Conservation (phyloP, 2,888 invertebrate genomes). For the Philereme transversata region DNA sequence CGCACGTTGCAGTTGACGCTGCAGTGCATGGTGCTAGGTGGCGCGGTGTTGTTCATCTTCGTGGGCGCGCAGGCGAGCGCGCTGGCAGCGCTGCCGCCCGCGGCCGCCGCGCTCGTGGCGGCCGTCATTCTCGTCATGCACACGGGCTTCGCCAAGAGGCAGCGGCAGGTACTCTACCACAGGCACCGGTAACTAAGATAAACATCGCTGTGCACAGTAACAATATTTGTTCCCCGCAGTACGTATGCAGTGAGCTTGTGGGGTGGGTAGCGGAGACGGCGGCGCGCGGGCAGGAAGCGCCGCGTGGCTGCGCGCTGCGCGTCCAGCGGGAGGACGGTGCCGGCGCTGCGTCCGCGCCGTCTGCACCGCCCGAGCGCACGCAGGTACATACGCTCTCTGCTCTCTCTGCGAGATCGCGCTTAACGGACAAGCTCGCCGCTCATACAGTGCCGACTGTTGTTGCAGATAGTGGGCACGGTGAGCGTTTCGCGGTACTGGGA, state of each 20-base stretch:
- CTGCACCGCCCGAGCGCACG: no score
- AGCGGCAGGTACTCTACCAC: background rate
- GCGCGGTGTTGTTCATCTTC: slow-evolving; percentile 88
- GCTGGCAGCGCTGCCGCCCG: slow-evolving; percentile 45
- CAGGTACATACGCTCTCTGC: no score
- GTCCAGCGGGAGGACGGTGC: slow-evolving; percentile 12
- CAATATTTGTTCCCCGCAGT: no score
- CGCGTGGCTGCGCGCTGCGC: slow-evolving; percentile 21
- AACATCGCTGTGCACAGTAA: no score
- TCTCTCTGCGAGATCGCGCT: no score
- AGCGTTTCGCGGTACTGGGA: slow-evolving; percentile 53
- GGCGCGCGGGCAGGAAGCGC: slow-evolving; percentile 1
- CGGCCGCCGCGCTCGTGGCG: slow-evolving; percentile 36
- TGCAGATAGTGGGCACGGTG: slow-evolving; percentile 53
- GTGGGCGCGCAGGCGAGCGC: slow-evolving; percentile 69
- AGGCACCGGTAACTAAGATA: slow-evolving; percentile 37
- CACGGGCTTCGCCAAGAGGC: slow-evolving; percentile 25
- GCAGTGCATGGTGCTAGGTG: slow-evolving; percentile 78
- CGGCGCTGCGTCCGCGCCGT: slow-evolving; percentile 10
- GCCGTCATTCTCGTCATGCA: slow-evolving; percentile 35
- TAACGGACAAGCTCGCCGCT: no score
- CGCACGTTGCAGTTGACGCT: slow-evolving; percentile 52
- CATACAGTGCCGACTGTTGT: background rate
- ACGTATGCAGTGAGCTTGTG: slow-evolving; percentile 81
- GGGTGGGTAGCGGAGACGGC: slow-evolving; percentile 61